Conservation (phyloP, 2,113 vertebrate genomes). For the Macquaria ambigua region DNA sequence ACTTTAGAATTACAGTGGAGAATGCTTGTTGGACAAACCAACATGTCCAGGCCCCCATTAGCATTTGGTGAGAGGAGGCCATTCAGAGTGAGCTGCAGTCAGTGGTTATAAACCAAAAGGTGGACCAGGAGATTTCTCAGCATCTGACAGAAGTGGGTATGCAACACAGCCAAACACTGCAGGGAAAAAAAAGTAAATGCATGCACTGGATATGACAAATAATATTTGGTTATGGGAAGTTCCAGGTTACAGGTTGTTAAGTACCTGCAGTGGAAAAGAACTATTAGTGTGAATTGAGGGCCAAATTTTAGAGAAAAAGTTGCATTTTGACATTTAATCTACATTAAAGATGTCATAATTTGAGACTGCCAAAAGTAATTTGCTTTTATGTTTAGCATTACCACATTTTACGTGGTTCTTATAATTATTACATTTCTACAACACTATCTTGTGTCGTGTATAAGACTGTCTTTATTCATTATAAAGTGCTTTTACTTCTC, state of each 20-base stretch:
- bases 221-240: too few relatives aligned
- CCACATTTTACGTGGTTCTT: background rate
- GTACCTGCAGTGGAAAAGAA: background rate
- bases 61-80: too few relatives aligned
- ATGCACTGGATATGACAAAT: background rate
- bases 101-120: background rate
- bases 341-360: background rate
- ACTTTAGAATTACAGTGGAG: background rate
- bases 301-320: background rate
- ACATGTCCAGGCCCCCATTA: background rate
- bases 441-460: background rate
- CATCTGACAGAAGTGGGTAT: background rate
- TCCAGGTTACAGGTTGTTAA: background rate
- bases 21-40: too few relatives aligned
- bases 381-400: background rate
- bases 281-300: background rate
- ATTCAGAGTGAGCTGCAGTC: too few relatives aligned
- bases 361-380: background rate
- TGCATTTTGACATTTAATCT: background rate
- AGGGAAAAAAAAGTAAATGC: background rate
- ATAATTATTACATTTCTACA: background rate
- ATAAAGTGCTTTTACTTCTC: background rate
- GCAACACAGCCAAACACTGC: background rate
- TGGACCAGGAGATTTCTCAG: background rate
- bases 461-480: background rate